Evolutionary conservation across 2,113 vertebrate genomes (phyloP).

Genomic region (Gnathonemus echidnorhynchus): DNA sequence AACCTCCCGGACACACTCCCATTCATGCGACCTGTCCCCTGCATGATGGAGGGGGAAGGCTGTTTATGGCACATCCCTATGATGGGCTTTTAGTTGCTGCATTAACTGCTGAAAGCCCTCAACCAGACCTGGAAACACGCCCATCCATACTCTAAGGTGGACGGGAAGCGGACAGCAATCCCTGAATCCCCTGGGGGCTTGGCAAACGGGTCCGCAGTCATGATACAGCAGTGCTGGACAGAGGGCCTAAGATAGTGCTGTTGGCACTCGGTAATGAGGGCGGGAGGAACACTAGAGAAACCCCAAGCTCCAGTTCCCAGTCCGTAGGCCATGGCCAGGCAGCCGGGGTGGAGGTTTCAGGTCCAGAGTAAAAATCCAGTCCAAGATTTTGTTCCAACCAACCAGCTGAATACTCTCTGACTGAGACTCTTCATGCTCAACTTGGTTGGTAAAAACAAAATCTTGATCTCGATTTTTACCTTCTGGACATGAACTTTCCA

Average conservation of each 20-base stretch:
- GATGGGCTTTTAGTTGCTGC: neutral
- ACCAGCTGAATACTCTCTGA: neutral
- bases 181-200: neutral
- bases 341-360: neutral
- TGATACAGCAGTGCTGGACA: neutral
- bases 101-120: neutral
- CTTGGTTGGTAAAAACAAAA: neutral
- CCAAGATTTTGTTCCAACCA: neutral
- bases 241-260: neutral
- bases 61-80: neutral
- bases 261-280: neutral
- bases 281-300: neutral
- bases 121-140: neutral
- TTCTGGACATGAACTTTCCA: neutral
- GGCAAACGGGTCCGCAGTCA: neutral
- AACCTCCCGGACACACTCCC: neutral
- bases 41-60: neutral
- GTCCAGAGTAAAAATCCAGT: neutral
- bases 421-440: neutral
- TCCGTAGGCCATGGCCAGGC: neutral
- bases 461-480: neutral
- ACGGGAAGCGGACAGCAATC: neutral
- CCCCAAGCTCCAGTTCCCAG: neutral
- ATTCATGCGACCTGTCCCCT: neutral
- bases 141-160: neutral